Evolutionary conservation across 2,113 vertebrate species (phyloP).

Genomic region (Aleadryas rufinucha): DNA sequence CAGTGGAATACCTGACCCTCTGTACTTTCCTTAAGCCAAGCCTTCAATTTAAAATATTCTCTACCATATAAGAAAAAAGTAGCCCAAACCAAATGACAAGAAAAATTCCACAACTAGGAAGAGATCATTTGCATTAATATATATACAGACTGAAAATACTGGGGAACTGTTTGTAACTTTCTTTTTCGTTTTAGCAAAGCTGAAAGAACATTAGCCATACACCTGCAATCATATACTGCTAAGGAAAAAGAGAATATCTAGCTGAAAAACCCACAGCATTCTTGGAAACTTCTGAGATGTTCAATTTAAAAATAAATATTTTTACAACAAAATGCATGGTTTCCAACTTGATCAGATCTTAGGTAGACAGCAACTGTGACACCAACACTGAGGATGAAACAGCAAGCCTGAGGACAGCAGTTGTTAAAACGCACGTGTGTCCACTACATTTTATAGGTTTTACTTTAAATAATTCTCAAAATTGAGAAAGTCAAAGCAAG

Average conservation of each 20-base stretch:
- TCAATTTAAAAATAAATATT: not conserved
- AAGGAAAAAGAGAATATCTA: not conserved
- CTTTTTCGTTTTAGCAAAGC: not conserved
- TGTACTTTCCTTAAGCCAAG: not conserved
- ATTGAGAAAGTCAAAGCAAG: not conserved
- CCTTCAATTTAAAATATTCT: not conserved
- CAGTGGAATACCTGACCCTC: not conserved
- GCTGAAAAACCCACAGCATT: not conserved
- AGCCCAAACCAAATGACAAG: not conserved
- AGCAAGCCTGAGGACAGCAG: not conserved
- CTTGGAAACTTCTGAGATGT: not conserved
- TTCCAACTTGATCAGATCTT: not conserved
- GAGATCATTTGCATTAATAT: not conserved
- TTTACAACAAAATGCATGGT: not conserved
- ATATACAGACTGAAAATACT: not conserved
- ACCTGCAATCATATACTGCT: rapidly evolving
- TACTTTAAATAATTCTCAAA: not conserved
- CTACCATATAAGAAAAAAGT: not conserved
- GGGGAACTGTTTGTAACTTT: not conserved
- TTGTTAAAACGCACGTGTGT: not conserved
- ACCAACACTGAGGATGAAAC: not conserved
- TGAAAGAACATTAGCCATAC: not conserved
- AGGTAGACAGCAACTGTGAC: not conserved
- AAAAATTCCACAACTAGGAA: not conserved
- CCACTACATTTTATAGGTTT: not conserved